Base-by-base conservation (phyloP, 35 echinoderm and acorn worm genomes). In the Lytechinus variegatus region DNA sequence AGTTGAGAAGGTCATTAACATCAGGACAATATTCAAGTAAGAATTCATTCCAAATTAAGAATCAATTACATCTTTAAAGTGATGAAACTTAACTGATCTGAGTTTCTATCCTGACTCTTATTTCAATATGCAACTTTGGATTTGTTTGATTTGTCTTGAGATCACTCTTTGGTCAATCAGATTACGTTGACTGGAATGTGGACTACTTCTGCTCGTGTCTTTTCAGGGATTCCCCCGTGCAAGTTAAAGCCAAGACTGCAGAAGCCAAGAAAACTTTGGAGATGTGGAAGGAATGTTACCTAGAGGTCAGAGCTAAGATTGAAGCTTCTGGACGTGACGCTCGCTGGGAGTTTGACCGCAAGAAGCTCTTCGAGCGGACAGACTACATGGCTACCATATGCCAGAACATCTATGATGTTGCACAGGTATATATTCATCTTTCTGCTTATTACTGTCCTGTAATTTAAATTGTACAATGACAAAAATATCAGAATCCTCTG, bases 301-400 rank as follows among this genome's bases (percentile, higher is more conserved):
- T 97, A 91, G 98, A 99, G 92, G 98, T 99, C 5, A 92, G 98
- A 86, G 97, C 97, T 13, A 99, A 99, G 95, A 99, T 99, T 95
- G 98, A 99, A 91, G 98, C 97, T 7, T 99, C 98, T 14, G 98
- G 98, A 27, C 89, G 98, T 56, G 98, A 99, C 33, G 97, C 98
- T 9, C 96, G 98, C 86, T 99, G 98, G 98, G 98, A 99, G 96
- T 99, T 99, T 99, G 98, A 99, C 89, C 97, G 98, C 52, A 99
- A 99, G 93, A 96, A 96, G 28, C 89, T 99, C 27, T 99, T 99
- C 98, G 98, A 99, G 61, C 97, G 98, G 44, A 99, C 98, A 28
- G 98, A 99, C 86, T 99, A 99, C 95, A 99, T 99, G 98, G 98
- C 98, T 33, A 99, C 97, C 19, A 99, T 99, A 44, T 99, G 98